phyloP scores from a whole-genome alignment of 2,888 invertebrate species.

The Candidula unifasciata region DNA sequence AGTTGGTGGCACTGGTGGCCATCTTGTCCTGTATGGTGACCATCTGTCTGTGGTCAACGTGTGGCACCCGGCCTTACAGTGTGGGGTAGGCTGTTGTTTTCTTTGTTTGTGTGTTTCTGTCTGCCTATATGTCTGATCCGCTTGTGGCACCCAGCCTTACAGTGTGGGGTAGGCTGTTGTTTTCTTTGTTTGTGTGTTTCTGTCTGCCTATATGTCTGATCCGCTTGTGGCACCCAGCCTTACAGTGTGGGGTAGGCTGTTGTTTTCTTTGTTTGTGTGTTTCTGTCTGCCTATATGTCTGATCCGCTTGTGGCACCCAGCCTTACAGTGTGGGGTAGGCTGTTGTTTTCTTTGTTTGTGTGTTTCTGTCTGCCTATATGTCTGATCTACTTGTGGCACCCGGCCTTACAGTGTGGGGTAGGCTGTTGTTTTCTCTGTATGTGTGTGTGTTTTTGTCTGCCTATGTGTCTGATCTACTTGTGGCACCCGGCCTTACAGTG shows the following conservation, averaged over 20 bases:
- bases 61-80: constrained; percentile 32
- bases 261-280: too few relatives aligned
- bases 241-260: not conserved
- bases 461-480: constrained; percentile 55
- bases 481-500: constrained; percentile 9
- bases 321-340: not conserved
- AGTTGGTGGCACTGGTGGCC: constrained; percentile 50
- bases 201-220: too few relatives aligned
- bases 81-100: constrained; percentile 29
- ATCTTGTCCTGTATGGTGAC: constrained; percentile 55
- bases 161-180: constrained; percentile 26
- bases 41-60: constrained; percentile 56
- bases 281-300: not conserved
- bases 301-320: not conserved
- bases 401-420: not conserved
- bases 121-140: constrained; percentile 56
- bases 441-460: not conserved
- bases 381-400: not conserved
- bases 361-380: not conserved
- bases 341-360: too few relatives aligned
- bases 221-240: not conserved
- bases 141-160: constrained; percentile 43
- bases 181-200: too few relatives aligned
- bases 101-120: too few relatives aligned
- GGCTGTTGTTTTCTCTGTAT: not conserved